Conservation (phyloP, 2,888 invertebrate genomes). For the Steinernema carpocapsae region DNA sequence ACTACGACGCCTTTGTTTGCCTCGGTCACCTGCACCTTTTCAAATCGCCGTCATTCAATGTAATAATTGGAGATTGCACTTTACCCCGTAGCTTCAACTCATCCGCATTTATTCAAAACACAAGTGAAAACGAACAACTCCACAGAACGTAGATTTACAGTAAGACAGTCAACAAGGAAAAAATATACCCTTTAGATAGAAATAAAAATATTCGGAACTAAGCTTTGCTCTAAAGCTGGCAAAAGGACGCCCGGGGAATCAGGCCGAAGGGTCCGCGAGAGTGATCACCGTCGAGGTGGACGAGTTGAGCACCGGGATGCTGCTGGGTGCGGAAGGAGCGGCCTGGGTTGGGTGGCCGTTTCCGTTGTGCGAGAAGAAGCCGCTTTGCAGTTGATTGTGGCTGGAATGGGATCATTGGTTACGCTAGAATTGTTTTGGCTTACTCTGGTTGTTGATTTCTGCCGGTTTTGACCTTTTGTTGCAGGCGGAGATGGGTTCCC, state of each 20-base stretch:
- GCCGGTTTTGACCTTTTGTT: not conserved
- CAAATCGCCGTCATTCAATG: no score
- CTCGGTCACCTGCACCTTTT: no score
- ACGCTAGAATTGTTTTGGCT: not conserved
- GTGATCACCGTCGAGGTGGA: not conserved
- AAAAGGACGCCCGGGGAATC: not conserved
- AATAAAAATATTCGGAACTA: no score
- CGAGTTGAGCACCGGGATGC: not conserved
- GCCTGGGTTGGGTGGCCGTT: not conserved
- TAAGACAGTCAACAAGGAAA: no score
- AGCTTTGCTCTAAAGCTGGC: conserved; percentile 14
- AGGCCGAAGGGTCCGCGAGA: not conserved
- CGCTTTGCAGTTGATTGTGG: not conserved
- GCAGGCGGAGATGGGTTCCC: not conserved
- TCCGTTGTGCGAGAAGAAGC: not conserved
- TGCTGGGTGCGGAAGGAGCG: not conserved
- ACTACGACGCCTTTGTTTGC: no score
- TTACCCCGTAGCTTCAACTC: no score
- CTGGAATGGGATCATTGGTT: not conserved
- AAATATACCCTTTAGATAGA: no score
- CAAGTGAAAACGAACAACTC: no score
- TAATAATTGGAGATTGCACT: no score
- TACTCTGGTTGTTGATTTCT: not conserved
- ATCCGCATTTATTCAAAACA: no score
- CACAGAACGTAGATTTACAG: no score